Evolutionary conservation across 1,140 invertebrate species (phyloP), one percentile per base, ranked within the genome.

Genomic region (Aporrectodea caliginosa): DNA sequence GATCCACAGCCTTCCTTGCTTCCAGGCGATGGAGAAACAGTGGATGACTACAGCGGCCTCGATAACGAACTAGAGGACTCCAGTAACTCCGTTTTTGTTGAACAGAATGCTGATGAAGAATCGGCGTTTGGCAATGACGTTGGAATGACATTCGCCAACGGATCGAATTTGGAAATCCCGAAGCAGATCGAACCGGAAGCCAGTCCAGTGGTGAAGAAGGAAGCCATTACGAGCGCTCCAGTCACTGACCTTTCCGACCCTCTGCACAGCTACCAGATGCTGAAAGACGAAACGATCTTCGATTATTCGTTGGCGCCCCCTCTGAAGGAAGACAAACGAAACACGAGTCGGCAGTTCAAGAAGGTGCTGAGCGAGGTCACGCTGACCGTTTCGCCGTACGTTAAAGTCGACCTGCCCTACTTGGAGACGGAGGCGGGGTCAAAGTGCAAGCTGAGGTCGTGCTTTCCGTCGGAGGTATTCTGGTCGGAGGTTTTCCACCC

Each of bases 361-460:
- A 93, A 93, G 84, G 90, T 92, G 1, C 86, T 96, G 1, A 92
- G 93, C 80, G 92, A 92, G 35, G 92, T 92, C 0, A 88, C 93
- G 78, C 89, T 98, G 0, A 95, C 93, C 0, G 91, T 93, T 81
- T 98, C 95, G 0, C 95, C 96, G 0, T 95, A 93, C 88, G 89
- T 96, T 0, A 92, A 93, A 79, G 94, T 95, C 83, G 91, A 92
- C 0, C 90, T 96, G 69, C 97, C 97, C 0, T 98, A 93, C 88
- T 87, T 98, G 79, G 94, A 97, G 87, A 95, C 95, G 0, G 93
- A 94, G 84, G 88, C 88, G 1, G 95, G 95, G 0, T 90, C 92
- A 32, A 92, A 92, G 79, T 96, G 94, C 86, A 87, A 90, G 30
- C 85, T 97, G 0, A 89, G 95, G 14, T 89, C 89, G 30, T 96